Evolutionary conservation across 1,140 invertebrate species (phyloP).

Genomic region (Papilio polytes): DNA sequence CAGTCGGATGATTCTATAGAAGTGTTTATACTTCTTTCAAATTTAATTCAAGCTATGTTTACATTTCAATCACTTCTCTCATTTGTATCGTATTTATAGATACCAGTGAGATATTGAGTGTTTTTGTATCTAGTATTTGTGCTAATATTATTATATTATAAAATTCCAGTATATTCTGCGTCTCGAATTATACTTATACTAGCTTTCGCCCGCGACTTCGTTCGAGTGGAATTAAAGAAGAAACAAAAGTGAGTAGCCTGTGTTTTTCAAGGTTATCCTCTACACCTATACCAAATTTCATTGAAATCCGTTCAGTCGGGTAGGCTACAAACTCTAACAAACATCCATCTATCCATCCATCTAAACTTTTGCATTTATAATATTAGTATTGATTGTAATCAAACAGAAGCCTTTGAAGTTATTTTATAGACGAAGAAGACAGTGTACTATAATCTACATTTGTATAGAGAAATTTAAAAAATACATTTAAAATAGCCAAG

Average conservation of each 20-base stretch:
- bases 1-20: slow-evolving; percentile 33
- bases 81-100: slow-evolving; percentile 9
- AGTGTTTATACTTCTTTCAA: slow-evolving; percentile 26
- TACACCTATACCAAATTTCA: too few relatives aligned
- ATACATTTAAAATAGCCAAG: neutral
- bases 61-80: neutral
- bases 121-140: slow-evolving; percentile 26
- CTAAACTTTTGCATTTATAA: too few relatives aligned
- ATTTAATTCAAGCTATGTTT: slow-evolving; percentile 14
- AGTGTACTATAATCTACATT: neutral
- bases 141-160: neutral
- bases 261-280: too few relatives aligned
- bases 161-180: neutral
- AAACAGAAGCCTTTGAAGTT: neutral
- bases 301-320: too few relatives aligned
- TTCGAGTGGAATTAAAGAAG: too few relatives aligned
- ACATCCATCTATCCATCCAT: too few relatives aligned
- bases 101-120: slow-evolving; percentile 6
- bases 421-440: neutral
- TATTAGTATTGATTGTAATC: neutral
- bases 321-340: too few relatives aligned
- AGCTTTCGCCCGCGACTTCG: too few relatives aligned
- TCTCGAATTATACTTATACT: neutral
- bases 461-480: neutral
- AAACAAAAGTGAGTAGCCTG: too few relatives aligned